A percentile compares a stretch with the other conserved stretches of the same genome.
These are phyloP conservation scores for Aurelia sp. DNA, from an alignment of 30 jellyfish, hydroid and myxozoan species.

Conservation along the genomic window DNA sequence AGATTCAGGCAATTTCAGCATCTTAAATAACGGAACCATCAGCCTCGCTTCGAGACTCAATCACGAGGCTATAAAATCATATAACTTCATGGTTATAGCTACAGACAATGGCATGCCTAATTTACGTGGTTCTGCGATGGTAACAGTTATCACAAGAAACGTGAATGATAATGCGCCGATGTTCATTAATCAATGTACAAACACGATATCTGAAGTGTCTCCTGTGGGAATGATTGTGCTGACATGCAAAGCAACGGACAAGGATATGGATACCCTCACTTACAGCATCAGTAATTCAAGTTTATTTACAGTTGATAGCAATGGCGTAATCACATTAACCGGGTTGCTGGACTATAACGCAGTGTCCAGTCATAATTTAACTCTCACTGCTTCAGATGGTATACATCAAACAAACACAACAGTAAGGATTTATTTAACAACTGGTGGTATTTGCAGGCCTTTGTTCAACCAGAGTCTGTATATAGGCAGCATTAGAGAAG, in stretches of 20 bases:
- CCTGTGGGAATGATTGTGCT: slow-evolving; percentile 59
- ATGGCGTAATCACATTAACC: slow-evolving; percentile 65
- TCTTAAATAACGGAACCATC: slow-evolving; percentile 63
- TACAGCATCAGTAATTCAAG: slow-evolving; percentile 35
- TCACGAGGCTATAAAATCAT: slow-evolving; percentile 65
- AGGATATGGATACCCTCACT: slow-evolving; percentile 40
- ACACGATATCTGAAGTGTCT: slow-evolving; percentile 51
- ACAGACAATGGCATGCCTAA: slow-evolving; percentile 71
- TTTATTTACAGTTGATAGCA: slow-evolving; percentile 72
- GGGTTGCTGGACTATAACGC: slow-evolving; percentile 30
- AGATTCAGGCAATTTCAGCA: slow-evolving; percentile 85
- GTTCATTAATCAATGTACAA: slow-evolving; percentile 43
- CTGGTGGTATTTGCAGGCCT: slow-evolving; percentile 59
- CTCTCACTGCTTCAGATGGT: slow-evolving; percentile 77
- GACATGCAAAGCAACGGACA: slow-evolving; percentile 70
- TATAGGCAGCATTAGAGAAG: slow-evolving; percentile 63
- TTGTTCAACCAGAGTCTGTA: slow-evolving; percentile 68
- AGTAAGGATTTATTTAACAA: slow-evolving; percentile 23
- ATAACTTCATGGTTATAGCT: slow-evolving; percentile 76
- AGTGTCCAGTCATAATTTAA: slow-evolving; percentile 50
- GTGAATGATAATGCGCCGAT: slow-evolving; percentile 87
- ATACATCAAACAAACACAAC: slow-evolving; percentile 9
- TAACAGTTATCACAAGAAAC: slow-evolving; percentile 60
- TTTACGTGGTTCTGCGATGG: slow-evolving; percentile 63
- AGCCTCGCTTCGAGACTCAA: slow-evolving; percentile 56